Conservation (phyloP, 2,797 vertebrate species). For the Remorina albescens region DNA sequence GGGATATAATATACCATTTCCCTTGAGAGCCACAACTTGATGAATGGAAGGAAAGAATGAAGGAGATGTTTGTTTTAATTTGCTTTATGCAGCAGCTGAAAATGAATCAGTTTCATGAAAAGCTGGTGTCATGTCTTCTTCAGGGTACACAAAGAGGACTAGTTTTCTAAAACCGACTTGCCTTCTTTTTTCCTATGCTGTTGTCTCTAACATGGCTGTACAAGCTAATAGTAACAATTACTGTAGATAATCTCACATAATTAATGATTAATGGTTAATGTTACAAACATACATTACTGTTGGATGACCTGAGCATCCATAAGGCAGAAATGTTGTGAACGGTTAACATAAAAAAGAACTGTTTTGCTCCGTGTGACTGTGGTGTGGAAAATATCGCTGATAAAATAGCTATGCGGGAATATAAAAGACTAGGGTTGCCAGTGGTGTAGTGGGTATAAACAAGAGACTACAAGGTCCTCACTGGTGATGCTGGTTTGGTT, state of each 20-base stretch:
- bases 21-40: slow-evolving; percentile 21
- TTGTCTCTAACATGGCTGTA: slow-evolving; percentile 1
- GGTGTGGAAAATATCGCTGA: slow-evolving; percentile 7
- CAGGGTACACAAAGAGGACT: slow-evolving; percentile 15
- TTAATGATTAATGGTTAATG: background rate
- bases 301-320: background rate
- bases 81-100: slow-evolving; percentile 33
- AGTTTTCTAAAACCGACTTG: slow-evolving; percentile 31
- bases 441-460: too few relatives aligned
- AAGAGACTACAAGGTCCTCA: too few relatives aligned
- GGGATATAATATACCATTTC: slow-evolving; percentile 20
- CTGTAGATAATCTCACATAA: too few relatives aligned
- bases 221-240: background rate
- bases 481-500: too few relatives aligned
- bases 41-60: slow-evolving; percentile 39
- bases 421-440: background rate
- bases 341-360: background rate
- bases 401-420: background rate
- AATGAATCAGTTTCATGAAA: slow-evolving; percentile 42
- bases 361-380: background rate
- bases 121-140: slow-evolving; percentile 34
- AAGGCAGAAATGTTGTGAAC: slow-evolving; percentile 1
- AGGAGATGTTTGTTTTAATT: slow-evolving; percentile 39
- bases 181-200: background rate
- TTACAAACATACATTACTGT: background rate